Evolutionary conservation across 2,888 invertebrate genomes (phyloP), one percentile per base, ranked within the genome.

Genomic region (Latrodectus hesperus): DNA sequence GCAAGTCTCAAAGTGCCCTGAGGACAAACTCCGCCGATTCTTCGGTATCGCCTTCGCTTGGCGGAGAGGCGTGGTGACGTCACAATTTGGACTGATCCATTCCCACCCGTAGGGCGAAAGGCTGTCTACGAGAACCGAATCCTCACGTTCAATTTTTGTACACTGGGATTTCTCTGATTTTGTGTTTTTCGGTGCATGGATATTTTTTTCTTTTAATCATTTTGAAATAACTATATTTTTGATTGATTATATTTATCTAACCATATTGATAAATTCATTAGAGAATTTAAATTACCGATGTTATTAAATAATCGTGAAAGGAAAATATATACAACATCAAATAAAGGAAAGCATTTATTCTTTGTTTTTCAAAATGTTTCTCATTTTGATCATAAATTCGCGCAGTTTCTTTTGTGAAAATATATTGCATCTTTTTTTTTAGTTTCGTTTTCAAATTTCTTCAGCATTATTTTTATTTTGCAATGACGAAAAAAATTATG

Each of bases 51-150:
- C 53, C 80, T 74, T 84, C 68, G 53, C 71, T 86, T 86, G 81
- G 81, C 86, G 75, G 86, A 55, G n/a, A 70, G 68, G 12, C 12
- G 51, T 16, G 16, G 85, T 85, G 86, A 86, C 86, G 86, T 86
- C 86, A 86, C 76, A 26, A 55, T 70, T 65, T 65, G 86, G 86
- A 81, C 71, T 80, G 79, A 81, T 86, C 86, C 86, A 86, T 86
- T 75, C 22, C 52, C 17, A 14, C 74, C 79, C 70, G 85, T 74
- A 75, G 79, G 85, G 85, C 85, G 85, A 78, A 84, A 68, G 77
- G 26, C 17, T 65, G 16, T 53, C 60, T 17, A n/a, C 17, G 14
- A 38, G 17, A 38, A 38, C 14, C 49, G 67, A 67, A 22, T 38
- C 38, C 10, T 38, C 9, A 38, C 51, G 71, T n/a, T n/a, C 51